phyloP scores from a whole-genome alignment of 2,797 vertebrate genomes.

The Eupleurogrammus muticus region DNA sequence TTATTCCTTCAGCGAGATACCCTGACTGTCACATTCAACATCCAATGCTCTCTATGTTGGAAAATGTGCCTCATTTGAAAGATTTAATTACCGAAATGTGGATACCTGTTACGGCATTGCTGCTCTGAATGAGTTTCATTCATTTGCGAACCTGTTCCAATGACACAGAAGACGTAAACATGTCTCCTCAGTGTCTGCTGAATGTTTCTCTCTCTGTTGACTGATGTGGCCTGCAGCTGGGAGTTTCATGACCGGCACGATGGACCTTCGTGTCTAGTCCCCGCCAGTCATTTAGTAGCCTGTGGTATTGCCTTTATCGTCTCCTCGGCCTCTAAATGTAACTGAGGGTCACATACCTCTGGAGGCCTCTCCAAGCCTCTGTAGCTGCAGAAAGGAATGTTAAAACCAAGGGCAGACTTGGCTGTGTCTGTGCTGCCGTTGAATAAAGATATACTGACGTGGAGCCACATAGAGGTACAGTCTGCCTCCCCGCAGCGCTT shows the following conservation, averaged over 20 bases:
- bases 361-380: conserved; percentile 50
- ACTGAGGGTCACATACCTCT: conserved; percentile 69
- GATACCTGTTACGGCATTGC: not conserved
- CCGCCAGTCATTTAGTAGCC: conserved; percentile 67
- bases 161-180: not conserved
- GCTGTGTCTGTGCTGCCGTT: conserved; percentile 25
- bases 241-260: conserved; percentile 48
- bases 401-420: conserved; percentile 51
- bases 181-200: not conserved
- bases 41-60: not conserved
- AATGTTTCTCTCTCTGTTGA: conserved; percentile 8
- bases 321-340: conserved; percentile 65
- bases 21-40: not conserved
- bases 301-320: conserved; percentile 63
- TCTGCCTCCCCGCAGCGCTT: conserved; percentile 13
- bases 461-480: conserved; percentile 27
- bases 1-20: not conserved
- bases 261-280: conserved; percentile 48
- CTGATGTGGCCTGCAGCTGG: conserved; percentile 7
- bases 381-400: conserved; percentile 64
- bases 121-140: not conserved
- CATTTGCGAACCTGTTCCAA: not conserved
- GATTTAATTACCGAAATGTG: not conserved
- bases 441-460: conserved; percentile 33
- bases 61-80: not conserved